Conservation (phyloP, 2,797 vertebrate genomes). For the Brachyalestes nurse region DNA sequence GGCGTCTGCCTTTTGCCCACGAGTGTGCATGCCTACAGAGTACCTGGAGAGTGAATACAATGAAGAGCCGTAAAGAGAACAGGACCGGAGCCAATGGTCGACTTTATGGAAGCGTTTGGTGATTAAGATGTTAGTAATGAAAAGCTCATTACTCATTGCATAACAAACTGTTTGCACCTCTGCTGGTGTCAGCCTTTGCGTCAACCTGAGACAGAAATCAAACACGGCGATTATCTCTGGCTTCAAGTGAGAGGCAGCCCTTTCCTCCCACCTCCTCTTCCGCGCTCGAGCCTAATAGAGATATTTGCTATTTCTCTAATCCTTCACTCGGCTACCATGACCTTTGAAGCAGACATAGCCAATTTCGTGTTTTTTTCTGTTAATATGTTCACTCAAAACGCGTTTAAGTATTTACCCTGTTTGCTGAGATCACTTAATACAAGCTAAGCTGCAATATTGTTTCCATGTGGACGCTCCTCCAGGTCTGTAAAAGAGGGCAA, state of each 20-base stretch:
- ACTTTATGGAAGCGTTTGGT: constrained; percentile 32
- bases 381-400: background rate
- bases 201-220: constrained; percentile 46
- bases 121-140: constrained; percentile 53
- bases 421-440: constrained; percentile 22
- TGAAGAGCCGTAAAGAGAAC: constrained; percentile 1
- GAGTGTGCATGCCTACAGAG: background rate
- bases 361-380: constrained; percentile 12
- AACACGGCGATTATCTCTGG: constrained; percentile 41
- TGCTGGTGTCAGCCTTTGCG: constrained; percentile 33
- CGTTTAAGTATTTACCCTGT: background rate
- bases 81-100: constrained; percentile 21
- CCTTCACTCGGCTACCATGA: constrained; percentile 20
- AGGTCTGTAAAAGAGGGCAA: background rate
- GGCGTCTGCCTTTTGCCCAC: background rate
- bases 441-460: constrained; percentile 17
- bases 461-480: constrained; percentile 1
- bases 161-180: constrained; percentile 30
- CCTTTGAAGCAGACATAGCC: constrained; percentile 33
- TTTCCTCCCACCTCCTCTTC: background rate
- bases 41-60: background rate
- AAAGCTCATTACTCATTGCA: constrained; percentile 42
- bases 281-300: constrained; percentile 3
- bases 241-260: background rate
- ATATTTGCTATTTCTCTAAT: constrained; percentile 32